Conservation (phyloP, 2,113 vertebrate species). For the Atherinomorus stipes region DNA sequence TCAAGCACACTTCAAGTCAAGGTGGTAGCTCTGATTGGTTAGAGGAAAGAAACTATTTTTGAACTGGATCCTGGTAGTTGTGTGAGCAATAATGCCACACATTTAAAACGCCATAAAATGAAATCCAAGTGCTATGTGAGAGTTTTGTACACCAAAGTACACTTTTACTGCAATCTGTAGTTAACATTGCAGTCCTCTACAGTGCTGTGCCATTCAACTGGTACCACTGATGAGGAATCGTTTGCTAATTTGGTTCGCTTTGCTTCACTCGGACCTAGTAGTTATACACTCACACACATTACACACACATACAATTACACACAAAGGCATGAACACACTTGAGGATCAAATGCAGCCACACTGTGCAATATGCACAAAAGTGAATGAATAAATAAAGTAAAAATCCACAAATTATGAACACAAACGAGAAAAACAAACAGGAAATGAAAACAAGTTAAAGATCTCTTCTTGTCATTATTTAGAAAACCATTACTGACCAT, state of each 20-base stretch:
- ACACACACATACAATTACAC: constrained; percentile 10
- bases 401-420: constrained; percentile 21
- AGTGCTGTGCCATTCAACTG: constrained; percentile 34
- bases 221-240: constrained; percentile 32
- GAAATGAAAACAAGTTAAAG: constrained; percentile 29
- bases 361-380: constrained; percentile 71
- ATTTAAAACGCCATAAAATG: background rate
- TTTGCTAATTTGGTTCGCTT: constrained; percentile 47
- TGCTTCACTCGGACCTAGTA: constrained; percentile 45
- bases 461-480: constrained; percentile 21
- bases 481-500: constrained; percentile 32
- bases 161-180: constrained; percentile 26
- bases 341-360: constrained; percentile 53
- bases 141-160: constrained; percentile 22
- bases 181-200: constrained; percentile 18
- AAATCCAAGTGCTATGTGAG: constrained; percentile 22
- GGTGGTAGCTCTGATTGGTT: constrained; percentile 39
- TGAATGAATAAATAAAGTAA: constrained; percentile 2
- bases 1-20: constrained; percentile 36
- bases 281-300: constrained; percentile 4
- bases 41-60: constrained; percentile 27
- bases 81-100: constrained; percentile 20
- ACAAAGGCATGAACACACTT: constrained; percentile 31
- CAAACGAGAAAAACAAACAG: constrained; percentile 35
- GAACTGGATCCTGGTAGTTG: constrained; percentile 23